phyloP scores from a whole-genome alignment of 1,140 invertebrate genomes.

The Acromyrmex heyeri region DNA sequence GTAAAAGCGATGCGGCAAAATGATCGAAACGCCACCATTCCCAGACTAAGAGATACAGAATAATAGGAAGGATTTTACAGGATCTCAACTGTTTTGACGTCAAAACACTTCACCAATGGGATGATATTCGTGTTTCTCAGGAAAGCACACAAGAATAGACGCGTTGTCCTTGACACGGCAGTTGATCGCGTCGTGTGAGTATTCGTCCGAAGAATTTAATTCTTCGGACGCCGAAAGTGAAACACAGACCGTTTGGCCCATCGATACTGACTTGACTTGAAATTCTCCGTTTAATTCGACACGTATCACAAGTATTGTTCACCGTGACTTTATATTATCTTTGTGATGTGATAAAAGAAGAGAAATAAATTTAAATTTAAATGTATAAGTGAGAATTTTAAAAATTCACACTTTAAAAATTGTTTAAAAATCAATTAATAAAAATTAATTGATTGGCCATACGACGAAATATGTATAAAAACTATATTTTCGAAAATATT shows the following conservation, averaged over 20 bases:
- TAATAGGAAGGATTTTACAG: too few relatives aligned
- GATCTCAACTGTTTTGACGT: background rate
- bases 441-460: background rate
- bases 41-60: too few relatives aligned
- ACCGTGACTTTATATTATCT: background rate
- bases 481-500: background rate
- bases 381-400: background rate
- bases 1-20: too few relatives aligned
- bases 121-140: constrained; percentile 72
- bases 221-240: constrained; percentile 80
- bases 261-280: constrained; percentile 64
- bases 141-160: constrained; percentile 79
- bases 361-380: constrained; percentile 19
- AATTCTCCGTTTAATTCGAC: constrained; percentile 25
- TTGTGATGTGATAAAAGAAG: background rate
- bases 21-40: too few relatives aligned
- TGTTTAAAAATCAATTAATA: background rate
- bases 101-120: background rate
- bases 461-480: background rate
- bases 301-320: background rate
- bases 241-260: constrained; percentile 73
- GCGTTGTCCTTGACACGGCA: constrained; percentile 83
- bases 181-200: constrained; percentile 4
- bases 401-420: too few relatives aligned
- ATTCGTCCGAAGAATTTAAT: constrained; percentile 71